Percentiles rank a stretch among this genome's conserved stretches.
Conservation (phyloP, 2,797 vertebrate genomes). For the Eospalax fontanierii region DNA sequence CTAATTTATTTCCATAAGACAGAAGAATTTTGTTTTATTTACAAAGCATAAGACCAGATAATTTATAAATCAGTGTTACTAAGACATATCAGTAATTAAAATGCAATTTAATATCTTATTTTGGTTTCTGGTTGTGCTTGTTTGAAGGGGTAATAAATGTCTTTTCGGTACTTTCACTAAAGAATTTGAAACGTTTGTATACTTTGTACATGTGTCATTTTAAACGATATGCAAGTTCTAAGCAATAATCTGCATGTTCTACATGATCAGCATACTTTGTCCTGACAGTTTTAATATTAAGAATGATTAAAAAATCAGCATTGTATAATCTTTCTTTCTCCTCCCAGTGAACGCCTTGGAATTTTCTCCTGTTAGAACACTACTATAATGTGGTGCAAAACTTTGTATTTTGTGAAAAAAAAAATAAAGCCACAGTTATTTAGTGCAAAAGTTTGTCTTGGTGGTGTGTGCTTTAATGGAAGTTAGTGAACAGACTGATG, state of each 20-base stretch:
- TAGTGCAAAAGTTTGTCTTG: slow-evolving; percentile 60
- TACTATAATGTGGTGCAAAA: slow-evolving; percentile 68
- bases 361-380: slow-evolving; percentile 72
- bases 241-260: slow-evolving; percentile 90
- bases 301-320: slow-evolving; percentile 49
- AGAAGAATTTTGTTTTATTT: slow-evolving; percentile 67
- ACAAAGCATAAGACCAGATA: slow-evolving; percentile 43
- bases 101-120: slow-evolving; percentile 16
- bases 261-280: slow-evolving; percentile 71
- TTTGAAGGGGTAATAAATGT: slow-evolving; percentile 39
- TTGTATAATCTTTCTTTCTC: background rate
- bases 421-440: slow-evolving; percentile 74
- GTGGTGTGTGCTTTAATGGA: background rate
- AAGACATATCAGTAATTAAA: slow-evolving; percentile 47
- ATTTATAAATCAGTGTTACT: slow-evolving; percentile 67
- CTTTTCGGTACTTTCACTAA: slow-evolving; percentile 63
- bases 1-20: slow-evolving; percentile 58
- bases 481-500: background rate
- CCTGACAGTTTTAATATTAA: slow-evolving; percentile 57
- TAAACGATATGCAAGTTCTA: slow-evolving; percentile 87
- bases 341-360: background rate
- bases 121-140: slow-evolving; percentile 60
- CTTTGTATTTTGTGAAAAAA: slow-evolving; percentile 81
- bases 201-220: slow-evolving; percentile 78
- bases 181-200: slow-evolving; percentile 64